A percentile compares a stretch with the other conserved stretches of the same genome.
phyloP scores from a whole-genome alignment of 1,140 invertebrate genomes.

The Megalonaias nervosa region DNA sequence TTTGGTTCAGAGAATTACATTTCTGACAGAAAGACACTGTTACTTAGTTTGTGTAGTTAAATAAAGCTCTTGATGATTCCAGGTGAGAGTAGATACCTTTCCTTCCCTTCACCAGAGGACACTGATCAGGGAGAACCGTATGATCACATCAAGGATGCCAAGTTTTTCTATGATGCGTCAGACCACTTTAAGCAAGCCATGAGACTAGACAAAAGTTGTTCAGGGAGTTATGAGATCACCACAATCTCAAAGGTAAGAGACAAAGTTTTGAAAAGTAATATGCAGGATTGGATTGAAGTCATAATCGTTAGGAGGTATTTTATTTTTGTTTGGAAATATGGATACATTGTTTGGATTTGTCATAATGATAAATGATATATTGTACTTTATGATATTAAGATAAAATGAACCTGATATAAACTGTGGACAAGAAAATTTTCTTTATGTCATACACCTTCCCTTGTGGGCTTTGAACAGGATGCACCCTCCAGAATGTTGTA shows the following conservation, averaged over 20 bases:
- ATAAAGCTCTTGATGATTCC: background rate
- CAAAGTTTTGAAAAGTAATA: background rate
- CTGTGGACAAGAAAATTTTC: too few species aligned
- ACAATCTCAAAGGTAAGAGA: slow-evolving; percentile 56
- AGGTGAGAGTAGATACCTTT: slow-evolving; percentile 49
- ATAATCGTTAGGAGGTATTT: background rate
- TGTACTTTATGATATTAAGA: background rate
- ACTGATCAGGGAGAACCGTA: slow-evolving; percentile 46
- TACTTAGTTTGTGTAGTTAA: too few species aligned
- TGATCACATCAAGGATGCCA: slow-evolving; percentile 60
- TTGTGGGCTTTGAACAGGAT: too few species aligned
- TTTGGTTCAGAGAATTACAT: too few species aligned
- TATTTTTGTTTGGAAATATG: background rate
- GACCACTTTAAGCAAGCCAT: slow-evolving; percentile 58
- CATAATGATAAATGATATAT: background rate
- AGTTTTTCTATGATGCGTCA: slow-evolving; percentile 57
- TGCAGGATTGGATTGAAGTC: background rate
- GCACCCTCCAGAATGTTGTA: too few species aligned
- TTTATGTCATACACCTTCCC: too few species aligned
- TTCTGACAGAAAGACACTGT: too few species aligned
- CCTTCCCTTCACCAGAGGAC: slow-evolving; percentile 39
- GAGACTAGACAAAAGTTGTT: slow-evolving; percentile 44
- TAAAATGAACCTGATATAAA: background rate
- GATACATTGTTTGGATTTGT: background rate
- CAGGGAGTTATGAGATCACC: slow-evolving; percentile 50